phyloP scores from a whole-genome alignment of 2,113 vertebrate species.

The Peucedramus taeniatus region DNA sequence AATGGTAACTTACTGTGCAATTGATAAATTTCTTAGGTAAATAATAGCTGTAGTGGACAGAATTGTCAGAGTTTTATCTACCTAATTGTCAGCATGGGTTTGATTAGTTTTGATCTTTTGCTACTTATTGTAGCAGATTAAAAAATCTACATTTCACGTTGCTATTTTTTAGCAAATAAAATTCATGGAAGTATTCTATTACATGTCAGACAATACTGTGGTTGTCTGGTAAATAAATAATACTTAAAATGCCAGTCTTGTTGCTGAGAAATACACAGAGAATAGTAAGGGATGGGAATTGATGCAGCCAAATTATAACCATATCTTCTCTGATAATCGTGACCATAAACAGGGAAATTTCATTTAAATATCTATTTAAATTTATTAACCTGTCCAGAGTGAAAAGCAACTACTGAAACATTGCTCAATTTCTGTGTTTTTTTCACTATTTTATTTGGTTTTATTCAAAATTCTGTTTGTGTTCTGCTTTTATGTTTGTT shows the following conservation, averaged over 20 bases:
- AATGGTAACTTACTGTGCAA: not conserved
- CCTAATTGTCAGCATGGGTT: not conserved
- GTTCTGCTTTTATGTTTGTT: not conserved
- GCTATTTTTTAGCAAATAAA: slow-evolving; percentile 5
- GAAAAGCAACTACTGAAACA: not conserved
- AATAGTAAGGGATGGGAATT: not conserved
- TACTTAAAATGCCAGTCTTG: slow-evolving; percentile 7
- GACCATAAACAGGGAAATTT: not conserved
- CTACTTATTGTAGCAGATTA: not conserved
- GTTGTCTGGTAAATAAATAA: slow-evolving; percentile 39
- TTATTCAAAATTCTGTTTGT: not conserved
- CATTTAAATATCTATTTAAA: not conserved
- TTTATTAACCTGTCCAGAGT: not conserved
- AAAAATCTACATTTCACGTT: not conserved
- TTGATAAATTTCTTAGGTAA: slow-evolving; percentile 3
- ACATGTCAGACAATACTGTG: not conserved
- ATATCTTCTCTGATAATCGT: not conserved
- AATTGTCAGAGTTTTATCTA: not conserved
- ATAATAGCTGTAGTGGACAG: not conserved
- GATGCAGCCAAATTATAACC: not conserved
- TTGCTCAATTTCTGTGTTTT: not conserved
- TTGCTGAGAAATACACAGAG: not conserved
- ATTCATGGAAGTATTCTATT: slow-evolving; percentile 14
- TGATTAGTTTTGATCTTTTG: not conserved
- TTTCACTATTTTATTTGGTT: not conserved